phyloP scores from a whole-genome alignment of 2,888 invertebrate species.

The Drosophila pullipes region DNA sequence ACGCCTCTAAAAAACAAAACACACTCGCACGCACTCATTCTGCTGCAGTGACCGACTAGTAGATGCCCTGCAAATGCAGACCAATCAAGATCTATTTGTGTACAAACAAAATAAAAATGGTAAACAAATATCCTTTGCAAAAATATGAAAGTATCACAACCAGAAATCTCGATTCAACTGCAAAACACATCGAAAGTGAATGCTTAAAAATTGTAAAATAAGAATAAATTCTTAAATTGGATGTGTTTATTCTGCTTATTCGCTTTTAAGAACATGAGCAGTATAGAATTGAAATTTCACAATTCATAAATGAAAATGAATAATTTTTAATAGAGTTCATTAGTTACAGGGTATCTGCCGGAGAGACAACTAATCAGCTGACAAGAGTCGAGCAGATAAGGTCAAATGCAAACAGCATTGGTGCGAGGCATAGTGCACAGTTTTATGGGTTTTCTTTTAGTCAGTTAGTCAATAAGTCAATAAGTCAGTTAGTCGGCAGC shows the following conservation, averaged over 20 bases:
- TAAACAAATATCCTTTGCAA: too few relatives aligned
- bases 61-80: constrained; percentile 4
- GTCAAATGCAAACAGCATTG: constrained; percentile 20
- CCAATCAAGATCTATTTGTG: neutral
- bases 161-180: neutral
- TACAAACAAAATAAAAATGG: neutral
- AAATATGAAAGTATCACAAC: too few relatives aligned
- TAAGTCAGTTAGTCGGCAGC: constrained; percentile 1
- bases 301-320: neutral
- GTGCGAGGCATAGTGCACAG: constrained; percentile 42
- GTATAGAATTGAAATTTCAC: neutral
- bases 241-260: neutral
- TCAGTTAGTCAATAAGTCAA: neutral
- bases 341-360: constrained; percentile 21
- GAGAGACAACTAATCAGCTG: neutral
- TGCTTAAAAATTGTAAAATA: neutral
- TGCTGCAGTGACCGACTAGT: neutral
- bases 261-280: neutral
- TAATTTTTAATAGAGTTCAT: neutral
- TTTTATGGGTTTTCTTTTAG: constrained; percentile 25
- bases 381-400: constrained; percentile 21
- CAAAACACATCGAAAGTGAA: neutral
- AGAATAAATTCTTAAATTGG: neutral
- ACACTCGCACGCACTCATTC: neutral
- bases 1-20: constrained; percentile 44